phyloP scores from a whole-genome alignment of 2,113 vertebrate genomes.

The Rhea pennata region DNA sequence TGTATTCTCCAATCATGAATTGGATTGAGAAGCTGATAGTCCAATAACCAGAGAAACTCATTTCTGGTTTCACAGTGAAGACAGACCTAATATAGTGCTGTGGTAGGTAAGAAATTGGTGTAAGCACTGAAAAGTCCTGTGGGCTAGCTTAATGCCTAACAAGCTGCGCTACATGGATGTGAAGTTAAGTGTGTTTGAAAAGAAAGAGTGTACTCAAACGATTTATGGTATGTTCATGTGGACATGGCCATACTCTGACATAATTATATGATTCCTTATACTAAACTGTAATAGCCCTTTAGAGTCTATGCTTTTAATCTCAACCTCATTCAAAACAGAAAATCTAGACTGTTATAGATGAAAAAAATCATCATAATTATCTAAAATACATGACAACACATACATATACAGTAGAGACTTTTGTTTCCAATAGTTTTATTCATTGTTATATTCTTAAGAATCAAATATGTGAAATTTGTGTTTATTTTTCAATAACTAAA shows the following conservation, averaged over 20 bases:
- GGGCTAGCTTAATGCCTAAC: neutral
- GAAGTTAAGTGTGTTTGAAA: neutral
- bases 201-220: neutral
- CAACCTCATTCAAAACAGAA: neutral
- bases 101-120: neutral
- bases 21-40: neutral
- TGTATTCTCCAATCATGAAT: neutral
- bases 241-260: neutral
- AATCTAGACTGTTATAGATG: neutral
- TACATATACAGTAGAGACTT: neutral
- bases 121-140: neutral
- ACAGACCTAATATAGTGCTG: neutral
- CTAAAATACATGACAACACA: neutral
- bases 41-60: slow-evolving; percentile 7
- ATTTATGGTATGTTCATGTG: neutral
- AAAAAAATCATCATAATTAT: neutral
- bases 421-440: neutral
- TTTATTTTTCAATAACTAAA: neutral
- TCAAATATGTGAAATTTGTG: neutral
- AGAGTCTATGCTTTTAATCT: neutral
- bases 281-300: neutral
- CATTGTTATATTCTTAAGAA: neutral
- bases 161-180: neutral
- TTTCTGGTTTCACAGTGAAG: neutral
- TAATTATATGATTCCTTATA: neutral